These are phyloP conservation scores for Alexandromys oeconomus DNA, from an alignment of 2,797 vertebrate species.

Conservation along the genomic window DNA sequence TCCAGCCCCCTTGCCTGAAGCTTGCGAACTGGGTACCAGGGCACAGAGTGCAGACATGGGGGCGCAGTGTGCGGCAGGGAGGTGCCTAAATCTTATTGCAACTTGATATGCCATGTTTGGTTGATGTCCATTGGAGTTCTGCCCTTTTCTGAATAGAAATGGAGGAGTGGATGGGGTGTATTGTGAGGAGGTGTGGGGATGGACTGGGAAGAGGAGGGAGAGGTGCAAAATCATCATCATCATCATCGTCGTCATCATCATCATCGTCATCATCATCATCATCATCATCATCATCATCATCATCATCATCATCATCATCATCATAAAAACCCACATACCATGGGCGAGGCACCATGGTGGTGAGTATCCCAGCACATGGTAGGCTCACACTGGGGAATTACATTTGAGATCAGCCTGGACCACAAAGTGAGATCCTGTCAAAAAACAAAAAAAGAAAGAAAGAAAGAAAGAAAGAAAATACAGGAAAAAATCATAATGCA, in stretches of 20 bases:
- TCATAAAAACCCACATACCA: no score
- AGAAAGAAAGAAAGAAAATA: neutral
- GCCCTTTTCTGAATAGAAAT: neutral
- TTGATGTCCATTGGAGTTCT: neutral
- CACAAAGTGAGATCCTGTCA: neutral
- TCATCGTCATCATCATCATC: no score
- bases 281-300: no score
- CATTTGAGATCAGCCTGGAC: neutral
- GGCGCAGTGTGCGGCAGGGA: rapidly evolving
- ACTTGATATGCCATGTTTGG: neutral
- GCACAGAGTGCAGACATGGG: no score
- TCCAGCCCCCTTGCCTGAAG: no score
- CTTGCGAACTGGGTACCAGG: no score
- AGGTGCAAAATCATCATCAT: neutral
- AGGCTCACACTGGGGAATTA: neutral
- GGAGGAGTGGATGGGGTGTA: neutral
- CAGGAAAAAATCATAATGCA: neutral
- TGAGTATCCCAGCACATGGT: neutral
- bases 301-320: no score
- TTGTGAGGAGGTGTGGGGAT: neutral
- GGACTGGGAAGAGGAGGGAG: neutral
- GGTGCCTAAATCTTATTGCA: neutral
- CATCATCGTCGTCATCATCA: no score
- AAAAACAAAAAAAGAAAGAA: neutral
- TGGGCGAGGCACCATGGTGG: neutral